Evolutionary conservation across 2,888 invertebrate species (phyloP).

Genomic region (Platerodrilus igneus): DNA sequence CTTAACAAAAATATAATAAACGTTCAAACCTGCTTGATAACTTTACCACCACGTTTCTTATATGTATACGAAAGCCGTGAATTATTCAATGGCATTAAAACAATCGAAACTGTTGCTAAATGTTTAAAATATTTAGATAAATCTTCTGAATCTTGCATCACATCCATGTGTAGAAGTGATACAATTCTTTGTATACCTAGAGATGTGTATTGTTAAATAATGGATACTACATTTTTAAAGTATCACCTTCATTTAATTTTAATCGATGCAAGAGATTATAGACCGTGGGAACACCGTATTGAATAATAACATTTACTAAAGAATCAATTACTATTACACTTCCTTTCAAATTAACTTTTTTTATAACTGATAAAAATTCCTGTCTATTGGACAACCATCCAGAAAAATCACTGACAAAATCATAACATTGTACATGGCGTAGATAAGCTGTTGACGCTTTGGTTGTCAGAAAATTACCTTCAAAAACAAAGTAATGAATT

Average conservation of each 20-base stretch:
- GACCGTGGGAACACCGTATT: constrained; percentile 33
- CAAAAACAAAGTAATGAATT: constrained; percentile 39
- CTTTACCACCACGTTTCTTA: constrained; percentile 53
- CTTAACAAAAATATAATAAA: background rate
- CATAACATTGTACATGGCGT: constrained; percentile 23
- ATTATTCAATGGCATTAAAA: constrained; percentile 45
- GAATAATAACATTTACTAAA: constrained; percentile 36
- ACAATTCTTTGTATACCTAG: constrained; percentile 37
- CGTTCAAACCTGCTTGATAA: constrained; percentile 46
- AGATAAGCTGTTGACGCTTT: constrained; percentile 17
- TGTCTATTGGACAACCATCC: constrained; percentile 23
- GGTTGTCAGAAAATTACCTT: constrained; percentile 32
- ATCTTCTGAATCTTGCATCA: constrained; percentile 46
- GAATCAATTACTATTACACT: constrained; percentile 40
- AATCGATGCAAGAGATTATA: constrained; percentile 36
- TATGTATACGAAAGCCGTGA: constrained; percentile 43
- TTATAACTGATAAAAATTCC: constrained; percentile 26
- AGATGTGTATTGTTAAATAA: constrained; percentile 18
- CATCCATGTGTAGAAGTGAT: constrained; percentile 50
- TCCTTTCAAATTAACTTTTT: constrained; percentile 21
- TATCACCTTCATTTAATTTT: constrained; percentile 47
- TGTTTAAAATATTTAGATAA: constrained; percentile 49
- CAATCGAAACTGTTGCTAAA: constrained; percentile 42
- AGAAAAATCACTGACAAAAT: constrained; percentile 34
- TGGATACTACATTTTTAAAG: constrained; percentile 30